phyloP scores from a whole-genome alignment of 2,888 invertebrate species.

The Dynastes maya region DNA sequence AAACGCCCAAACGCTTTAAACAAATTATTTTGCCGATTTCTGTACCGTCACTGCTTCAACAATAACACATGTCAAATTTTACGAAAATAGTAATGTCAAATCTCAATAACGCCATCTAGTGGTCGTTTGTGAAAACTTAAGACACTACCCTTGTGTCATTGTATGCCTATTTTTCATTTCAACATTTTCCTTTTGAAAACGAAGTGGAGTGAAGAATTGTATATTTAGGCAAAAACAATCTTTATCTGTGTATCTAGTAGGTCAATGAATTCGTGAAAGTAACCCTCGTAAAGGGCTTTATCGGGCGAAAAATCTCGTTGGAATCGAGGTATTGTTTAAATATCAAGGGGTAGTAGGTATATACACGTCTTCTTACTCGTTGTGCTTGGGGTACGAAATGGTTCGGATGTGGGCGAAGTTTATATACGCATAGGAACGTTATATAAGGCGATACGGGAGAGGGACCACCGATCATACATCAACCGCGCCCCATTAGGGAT shows the following conservation, averaged over 20 bases:
- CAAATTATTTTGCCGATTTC: too few relatives aligned
- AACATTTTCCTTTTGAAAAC: too few relatives aligned
- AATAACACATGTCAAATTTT: too few relatives aligned
- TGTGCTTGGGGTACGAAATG: neutral
- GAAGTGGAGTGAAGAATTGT: too few relatives aligned
- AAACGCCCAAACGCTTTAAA: too few relatives aligned
- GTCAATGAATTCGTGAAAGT: neutral
- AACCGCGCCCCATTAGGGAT: conserved; percentile 72
- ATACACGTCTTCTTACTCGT: conserved; percentile 7
- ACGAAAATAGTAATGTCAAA: too few relatives aligned
- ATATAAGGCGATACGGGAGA: conserved; percentile 34
- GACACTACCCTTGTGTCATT: too few relatives aligned
- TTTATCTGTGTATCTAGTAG: neutral
- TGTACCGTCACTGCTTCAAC: too few relatives aligned
- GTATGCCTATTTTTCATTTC: too few relatives aligned
- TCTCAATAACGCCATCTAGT: too few relatives aligned
- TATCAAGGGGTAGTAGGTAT: conserved; percentile 6
- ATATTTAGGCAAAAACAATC: too few relatives aligned
- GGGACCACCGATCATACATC: conserved; percentile 69
- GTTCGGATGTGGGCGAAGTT: conserved; percentile 13
- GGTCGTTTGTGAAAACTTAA: too few relatives aligned
- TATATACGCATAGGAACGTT: conserved; percentile 14
- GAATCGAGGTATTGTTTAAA: conserved; percentile 23
- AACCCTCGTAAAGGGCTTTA: conserved; percentile 15
- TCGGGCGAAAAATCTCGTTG: conserved; percentile 6